Conservation (phyloP, 2,113 vertebrate genomes). For the Holacanthus passer region DNA sequence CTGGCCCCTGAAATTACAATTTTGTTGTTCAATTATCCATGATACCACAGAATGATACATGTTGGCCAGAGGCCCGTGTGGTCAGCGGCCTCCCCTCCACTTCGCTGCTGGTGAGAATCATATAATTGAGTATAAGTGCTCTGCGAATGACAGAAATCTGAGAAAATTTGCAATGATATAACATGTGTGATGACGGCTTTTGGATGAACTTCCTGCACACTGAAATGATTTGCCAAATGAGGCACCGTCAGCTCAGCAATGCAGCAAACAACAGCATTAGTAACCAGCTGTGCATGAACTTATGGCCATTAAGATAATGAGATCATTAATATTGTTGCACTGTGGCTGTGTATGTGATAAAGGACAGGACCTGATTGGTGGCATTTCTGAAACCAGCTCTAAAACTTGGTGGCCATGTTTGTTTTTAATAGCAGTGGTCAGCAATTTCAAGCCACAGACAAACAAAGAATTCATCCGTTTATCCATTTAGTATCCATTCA, state of each 20-base stretch:
- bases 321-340: conserved; percentile 57
- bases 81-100: conserved; percentile 40
- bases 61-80: conserved; percentile 60
- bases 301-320: conserved; percentile 67
- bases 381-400: conserved; percentile 8
- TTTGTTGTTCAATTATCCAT: conserved; percentile 80
- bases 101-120: conserved; percentile 27
- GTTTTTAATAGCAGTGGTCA: background rate
- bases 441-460: background rate
- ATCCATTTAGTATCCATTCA: too few relatives aligned
- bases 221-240: conserved; percentile 41
- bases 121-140: conserved; percentile 38
- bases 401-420: background rate
- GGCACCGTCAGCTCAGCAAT: conserved; percentile 31
- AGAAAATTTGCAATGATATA: conserved; percentile 39
- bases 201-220: conserved; percentile 25
- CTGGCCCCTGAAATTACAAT: conserved; percentile 79
- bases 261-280: conserved; percentile 49
- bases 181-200: conserved; percentile 4
- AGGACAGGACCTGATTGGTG: conserved; percentile 3
- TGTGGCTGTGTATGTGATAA: conserved; percentile 10
- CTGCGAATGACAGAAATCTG: conserved; percentile 32
- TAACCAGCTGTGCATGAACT: conserved; percentile 66
- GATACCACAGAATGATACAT: conserved; percentile 64
- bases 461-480: too few relatives aligned